These are phyloP conservation scores for Carcina quercana DNA, from an alignment of 2,888 invertebrate genomes.

Conservation along the genomic window DNA sequence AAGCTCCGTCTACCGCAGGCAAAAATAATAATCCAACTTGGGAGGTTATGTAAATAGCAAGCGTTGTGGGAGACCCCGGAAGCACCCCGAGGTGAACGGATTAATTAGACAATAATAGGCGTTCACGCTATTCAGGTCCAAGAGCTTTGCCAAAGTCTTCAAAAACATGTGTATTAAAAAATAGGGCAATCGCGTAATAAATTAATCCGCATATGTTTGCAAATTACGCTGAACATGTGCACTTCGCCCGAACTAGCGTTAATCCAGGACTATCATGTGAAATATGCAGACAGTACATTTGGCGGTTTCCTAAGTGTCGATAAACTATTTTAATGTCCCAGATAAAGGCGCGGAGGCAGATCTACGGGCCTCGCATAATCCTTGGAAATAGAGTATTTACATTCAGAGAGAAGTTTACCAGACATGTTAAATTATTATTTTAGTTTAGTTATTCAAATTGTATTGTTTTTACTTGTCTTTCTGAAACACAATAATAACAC, in stretches of 20 bases:
- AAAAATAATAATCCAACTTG: too few relatives aligned
- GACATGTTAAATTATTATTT: too few relatives aligned
- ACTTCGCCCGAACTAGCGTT: slow-evolving; percentile 5
- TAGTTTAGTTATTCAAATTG: too few relatives aligned
- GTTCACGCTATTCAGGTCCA: background rate
- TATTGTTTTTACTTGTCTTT: too few relatives aligned
- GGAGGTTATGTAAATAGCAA: too few relatives aligned
- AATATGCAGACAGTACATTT: slow-evolving; percentile 6
- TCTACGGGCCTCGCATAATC: slow-evolving; percentile 6
- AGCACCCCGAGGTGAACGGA: too few relatives aligned
- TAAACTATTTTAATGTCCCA: slow-evolving; percentile 15
- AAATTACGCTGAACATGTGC: background rate
- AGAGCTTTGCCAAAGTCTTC: background rate
- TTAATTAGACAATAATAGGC: background rate
- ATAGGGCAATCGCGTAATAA: background rate
- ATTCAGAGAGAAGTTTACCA: too few relatives aligned
- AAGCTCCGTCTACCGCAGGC: too few relatives aligned
- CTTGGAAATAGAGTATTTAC: slow-evolving; percentile 1
- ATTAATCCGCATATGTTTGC: background rate
- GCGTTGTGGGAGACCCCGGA: too few relatives aligned
- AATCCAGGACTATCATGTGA: slow-evolving; percentile 7
- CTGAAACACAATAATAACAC: too few relatives aligned
- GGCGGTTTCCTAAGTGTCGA: slow-evolving; percentile 9
- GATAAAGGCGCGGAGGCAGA: slow-evolving; percentile 8
- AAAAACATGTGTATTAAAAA: background rate